Evolutionary conservation across 2,888 invertebrate genomes (phyloP).

Genomic region (Chrysomela aeneicollis): DNA sequence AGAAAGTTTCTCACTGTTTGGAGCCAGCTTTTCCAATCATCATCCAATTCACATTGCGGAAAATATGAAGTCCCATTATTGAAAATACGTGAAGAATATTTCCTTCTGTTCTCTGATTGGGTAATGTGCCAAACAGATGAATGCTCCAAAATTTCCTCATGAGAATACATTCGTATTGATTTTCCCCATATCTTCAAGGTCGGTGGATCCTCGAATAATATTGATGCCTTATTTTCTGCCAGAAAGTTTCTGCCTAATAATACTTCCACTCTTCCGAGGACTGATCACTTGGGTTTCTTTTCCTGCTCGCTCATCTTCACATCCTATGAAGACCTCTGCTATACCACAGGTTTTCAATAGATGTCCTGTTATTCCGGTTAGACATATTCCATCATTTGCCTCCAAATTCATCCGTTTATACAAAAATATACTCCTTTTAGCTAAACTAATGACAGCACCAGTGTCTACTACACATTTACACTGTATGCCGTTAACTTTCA

Average conservation of each 20-base stretch:
- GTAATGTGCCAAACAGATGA: neutral
- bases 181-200: neutral
- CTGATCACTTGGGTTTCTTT: neutral
- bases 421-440: neutral
- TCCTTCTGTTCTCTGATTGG: neutral
- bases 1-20: neutral
- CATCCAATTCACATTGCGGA: neutral
- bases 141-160: neutral
- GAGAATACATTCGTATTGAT: neutral
- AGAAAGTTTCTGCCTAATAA: no score
- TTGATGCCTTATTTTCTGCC: neutral
- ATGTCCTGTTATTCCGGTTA: neutral
- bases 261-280: neutral
- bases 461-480: no score
- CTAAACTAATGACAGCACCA: no score
- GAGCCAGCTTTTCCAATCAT: neutral
- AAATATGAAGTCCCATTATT: neutral
- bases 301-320: neutral
- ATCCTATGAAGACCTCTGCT: neutral
- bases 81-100: neutral
- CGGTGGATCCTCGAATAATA: neutral
- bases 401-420: neutral
- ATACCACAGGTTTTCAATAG: neutral
- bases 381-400: neutral
- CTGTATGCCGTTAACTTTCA: neutral